These are phyloP conservation scores for Cheumatopsyche charites DNA, from an alignment of 1,140 invertebrate species.

Conservation along the genomic window DNA sequence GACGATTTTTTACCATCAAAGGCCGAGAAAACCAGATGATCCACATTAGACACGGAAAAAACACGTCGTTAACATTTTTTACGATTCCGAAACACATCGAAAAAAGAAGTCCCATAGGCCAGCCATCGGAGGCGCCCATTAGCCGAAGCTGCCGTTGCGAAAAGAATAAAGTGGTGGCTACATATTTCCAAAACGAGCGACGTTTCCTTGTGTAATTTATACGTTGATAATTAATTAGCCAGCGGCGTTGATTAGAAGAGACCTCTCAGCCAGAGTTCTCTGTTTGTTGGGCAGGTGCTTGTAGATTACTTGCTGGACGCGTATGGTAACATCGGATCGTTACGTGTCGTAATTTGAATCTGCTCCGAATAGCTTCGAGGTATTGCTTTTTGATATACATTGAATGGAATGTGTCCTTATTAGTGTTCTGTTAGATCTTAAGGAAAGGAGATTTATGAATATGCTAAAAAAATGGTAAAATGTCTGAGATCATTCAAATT, in stretches of 20 bases:
- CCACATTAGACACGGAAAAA: constrained; percentile 22
- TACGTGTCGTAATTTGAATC: too few species aligned
- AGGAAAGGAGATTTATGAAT: too few species aligned
- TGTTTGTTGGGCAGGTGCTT: not conserved
- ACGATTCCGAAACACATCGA: constrained; percentile 9
- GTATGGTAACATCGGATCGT: too few species aligned
- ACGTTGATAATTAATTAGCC: constrained; percentile 17
- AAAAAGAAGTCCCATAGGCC: constrained; percentile 8
- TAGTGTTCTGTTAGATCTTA: too few species aligned
- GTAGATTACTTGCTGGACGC: too few species aligned
- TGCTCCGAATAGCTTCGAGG: too few species aligned
- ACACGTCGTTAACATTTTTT: constrained; percentile 31
- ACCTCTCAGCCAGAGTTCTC: not conserved
- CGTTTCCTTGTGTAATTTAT: constrained; percentile 31
- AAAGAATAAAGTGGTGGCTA: too few species aligned
- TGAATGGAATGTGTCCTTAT: too few species aligned
- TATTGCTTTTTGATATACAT: too few species aligned
- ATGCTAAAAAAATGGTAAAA: too few species aligned
- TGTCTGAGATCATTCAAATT: too few species aligned
- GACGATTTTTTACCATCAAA: not conserved
- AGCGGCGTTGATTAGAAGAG: constrained; percentile 2
- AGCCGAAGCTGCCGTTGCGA: constrained; percentile 18
- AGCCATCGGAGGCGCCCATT: constrained; percentile 15
- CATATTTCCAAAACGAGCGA: constrained; percentile 34
- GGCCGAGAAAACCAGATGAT: constrained; percentile 23